Evolutionary conservation across 1,140 invertebrate genomes (phyloP).

Genomic region (Pseudomyrmex gracilis): DNA sequence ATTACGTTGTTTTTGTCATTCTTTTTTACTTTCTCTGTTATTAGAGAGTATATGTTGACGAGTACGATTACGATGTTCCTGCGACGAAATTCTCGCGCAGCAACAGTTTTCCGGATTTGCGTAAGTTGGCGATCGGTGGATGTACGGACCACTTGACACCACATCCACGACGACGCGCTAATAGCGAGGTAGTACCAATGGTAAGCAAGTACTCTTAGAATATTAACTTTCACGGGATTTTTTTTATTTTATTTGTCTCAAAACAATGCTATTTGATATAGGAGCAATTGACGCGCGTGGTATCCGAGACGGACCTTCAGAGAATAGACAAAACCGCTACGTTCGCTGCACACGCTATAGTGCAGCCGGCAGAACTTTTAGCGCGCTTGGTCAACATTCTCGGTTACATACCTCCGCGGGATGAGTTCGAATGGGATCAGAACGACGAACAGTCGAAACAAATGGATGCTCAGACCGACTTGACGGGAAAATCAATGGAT

Average conservation of each 20-base stretch:
- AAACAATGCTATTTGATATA: too few relatives aligned
- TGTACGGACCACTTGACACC: constrained; percentile 68
- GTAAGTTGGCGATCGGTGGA: constrained; percentile 78
- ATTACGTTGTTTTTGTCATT: too few relatives aligned
- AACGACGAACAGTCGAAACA: constrained; percentile 22
- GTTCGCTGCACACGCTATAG: constrained; percentile 87
- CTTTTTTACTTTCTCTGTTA: neutral
- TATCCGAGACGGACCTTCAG: constrained; percentile 91
- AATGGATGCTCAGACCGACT: constrained; percentile 13
- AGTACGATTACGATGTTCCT: constrained; percentile 80
- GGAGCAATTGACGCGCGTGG: constrained; percentile 86
- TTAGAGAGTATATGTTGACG: constrained; percentile 83
- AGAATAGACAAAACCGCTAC: constrained; percentile 92
- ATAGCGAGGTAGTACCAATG: constrained; percentile 83
- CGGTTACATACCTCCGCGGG: constrained; percentile 87
- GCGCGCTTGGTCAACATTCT: constrained; percentile 91
- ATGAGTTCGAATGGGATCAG: constrained; percentile 74
- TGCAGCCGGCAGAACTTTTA: constrained; percentile 90
- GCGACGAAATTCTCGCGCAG: constrained; percentile 79
- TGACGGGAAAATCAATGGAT: constrained; percentile 78
- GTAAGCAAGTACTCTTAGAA: constrained; percentile 66
- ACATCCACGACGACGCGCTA: constrained; percentile 82
- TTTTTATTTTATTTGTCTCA: too few relatives aligned
- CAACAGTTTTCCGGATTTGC: constrained; percentile 83
- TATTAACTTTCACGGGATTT: too few relatives aligned